Conservation (phyloP, 2,797 vertebrate genomes). For the Thamnophis elegans region DNA sequence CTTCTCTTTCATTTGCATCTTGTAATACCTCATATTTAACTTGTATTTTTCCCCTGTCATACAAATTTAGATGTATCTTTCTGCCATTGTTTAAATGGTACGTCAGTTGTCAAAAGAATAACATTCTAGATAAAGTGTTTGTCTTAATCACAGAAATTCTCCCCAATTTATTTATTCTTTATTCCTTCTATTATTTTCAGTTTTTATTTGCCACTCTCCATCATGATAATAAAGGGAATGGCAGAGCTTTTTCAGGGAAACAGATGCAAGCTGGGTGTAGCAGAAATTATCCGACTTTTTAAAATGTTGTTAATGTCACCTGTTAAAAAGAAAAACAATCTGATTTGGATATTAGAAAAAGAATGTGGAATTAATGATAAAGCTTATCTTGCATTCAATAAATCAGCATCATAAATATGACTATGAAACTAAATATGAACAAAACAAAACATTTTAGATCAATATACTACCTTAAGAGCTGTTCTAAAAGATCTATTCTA, state of each 20-base stretch:
- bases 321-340: constrained; percentile 19
- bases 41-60: neutral
- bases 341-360: neutral
- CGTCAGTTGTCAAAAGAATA: neutral
- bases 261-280: neutral
- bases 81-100: neutral
- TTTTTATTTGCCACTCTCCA: neutral
- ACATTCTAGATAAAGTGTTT: neutral
- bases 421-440: too few relatives aligned
- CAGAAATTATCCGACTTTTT: neutral
- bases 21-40: neutral
- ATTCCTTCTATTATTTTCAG: neutral
- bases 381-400: too few relatives aligned
- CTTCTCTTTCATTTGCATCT: neutral
- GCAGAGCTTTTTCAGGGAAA: neutral
- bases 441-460: neutral
- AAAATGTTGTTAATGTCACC: constrained; percentile 1
- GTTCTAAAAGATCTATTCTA: neutral
- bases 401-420: too few relatives aligned
- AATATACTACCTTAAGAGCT: neutral
- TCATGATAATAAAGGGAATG: neutral
- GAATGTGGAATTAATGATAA: constrained; percentile 29
- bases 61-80: neutral
- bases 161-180: neutral
- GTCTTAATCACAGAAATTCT: neutral